Percentiles rank a stretch among this genome's conserved stretches.
phyloP scores from a whole-genome alignment of 2,797 vertebrate genomes.

The Melanotaenia boesemani region DNA sequence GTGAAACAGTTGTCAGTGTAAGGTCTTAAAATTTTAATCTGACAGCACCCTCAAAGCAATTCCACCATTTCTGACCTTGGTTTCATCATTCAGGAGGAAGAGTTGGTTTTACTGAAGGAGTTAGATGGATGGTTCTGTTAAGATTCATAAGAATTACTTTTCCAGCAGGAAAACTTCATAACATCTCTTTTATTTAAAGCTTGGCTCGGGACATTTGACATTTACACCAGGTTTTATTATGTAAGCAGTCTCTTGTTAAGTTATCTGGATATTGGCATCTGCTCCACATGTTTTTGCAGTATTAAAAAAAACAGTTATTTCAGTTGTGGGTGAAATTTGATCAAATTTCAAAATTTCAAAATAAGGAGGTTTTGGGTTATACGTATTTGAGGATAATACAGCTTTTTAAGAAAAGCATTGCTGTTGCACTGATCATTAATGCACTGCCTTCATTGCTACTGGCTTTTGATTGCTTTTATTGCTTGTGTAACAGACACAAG shows the following conservation, averaged over 20 bases:
- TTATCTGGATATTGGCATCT: not conserved
- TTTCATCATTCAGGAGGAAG: conserved; percentile 9
- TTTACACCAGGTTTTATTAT: too few species aligned
- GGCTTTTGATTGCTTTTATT: too few species aligned
- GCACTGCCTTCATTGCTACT: not conserved
- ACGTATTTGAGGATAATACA: not conserved
- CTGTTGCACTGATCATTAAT: not conserved
- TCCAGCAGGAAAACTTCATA: too few species aligned
- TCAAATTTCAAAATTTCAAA: not conserved
- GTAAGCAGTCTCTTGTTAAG: too few species aligned
- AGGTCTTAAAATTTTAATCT: conserved; percentile 17
- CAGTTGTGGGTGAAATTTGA: not conserved
- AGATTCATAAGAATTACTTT: conserved; percentile 7
- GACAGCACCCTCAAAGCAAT: conserved; percentile 24
- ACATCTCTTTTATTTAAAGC: too few species aligned
- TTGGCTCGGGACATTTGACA: too few species aligned
- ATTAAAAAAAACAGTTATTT: not conserved
- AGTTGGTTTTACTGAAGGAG: conserved; percentile 17
- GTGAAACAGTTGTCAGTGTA: conserved; percentile 19
- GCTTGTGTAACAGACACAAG: not conserved
- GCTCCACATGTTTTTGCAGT: not conserved
- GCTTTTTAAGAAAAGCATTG: not conserved
- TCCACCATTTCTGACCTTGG: conserved; percentile 33
- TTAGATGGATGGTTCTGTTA: conserved; percentile 15
- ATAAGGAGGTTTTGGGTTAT: not conserved